Evolutionary conservation across 2,797 vertebrate genomes (phyloP), one percentile per base, ranked within the genome.

Genomic region (Bradypodion ventrale): DNA sequence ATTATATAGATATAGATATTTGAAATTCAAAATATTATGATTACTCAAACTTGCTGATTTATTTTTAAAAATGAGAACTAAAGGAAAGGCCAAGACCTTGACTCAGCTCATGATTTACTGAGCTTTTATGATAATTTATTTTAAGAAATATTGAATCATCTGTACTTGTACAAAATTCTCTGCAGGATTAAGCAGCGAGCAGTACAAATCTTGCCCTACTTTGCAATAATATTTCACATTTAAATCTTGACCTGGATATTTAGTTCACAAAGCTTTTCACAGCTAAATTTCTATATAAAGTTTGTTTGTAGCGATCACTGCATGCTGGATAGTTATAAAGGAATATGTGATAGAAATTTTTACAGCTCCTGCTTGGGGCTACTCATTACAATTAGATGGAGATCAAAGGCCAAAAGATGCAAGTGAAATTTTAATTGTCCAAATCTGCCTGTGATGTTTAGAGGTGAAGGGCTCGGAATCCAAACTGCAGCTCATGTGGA

Each of bases 11-110:
- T 97, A 97, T 97, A 96, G 94, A 97, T 97, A 97, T 98, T 97
- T 98, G 96, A 97, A 98, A 98, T 97, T 98, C 97, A 97, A 96
- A 97, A 97, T 94, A 92, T 94, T 95, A 93, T 93, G 90, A 94
- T 96, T 96, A 94, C 88, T 93, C 89, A 97, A 98, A 97, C 92
- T 95, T 97, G 97, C 97, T 98, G 97, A 98, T 97, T 95, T 83
- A 80, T 49, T 49, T 49, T n/a, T 93, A 92, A 85, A 84, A 93
- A 88, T 60, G 91, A 82, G 90, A 93, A 94, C 93, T 77, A 42
- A 85, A 89, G 90, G 73, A 80, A 84, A 88, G 88, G 93, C 87
- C 78, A 89, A 79, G 76, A 91, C 88, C 83, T 90, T 89, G 88
- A 88, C 1, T 68, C 83, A 89, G 86, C 80, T 82, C 42, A 83